Evolutionary conservation across 1,140 invertebrate species (phyloP).

Genomic region (Cotesia typhae): DNA sequence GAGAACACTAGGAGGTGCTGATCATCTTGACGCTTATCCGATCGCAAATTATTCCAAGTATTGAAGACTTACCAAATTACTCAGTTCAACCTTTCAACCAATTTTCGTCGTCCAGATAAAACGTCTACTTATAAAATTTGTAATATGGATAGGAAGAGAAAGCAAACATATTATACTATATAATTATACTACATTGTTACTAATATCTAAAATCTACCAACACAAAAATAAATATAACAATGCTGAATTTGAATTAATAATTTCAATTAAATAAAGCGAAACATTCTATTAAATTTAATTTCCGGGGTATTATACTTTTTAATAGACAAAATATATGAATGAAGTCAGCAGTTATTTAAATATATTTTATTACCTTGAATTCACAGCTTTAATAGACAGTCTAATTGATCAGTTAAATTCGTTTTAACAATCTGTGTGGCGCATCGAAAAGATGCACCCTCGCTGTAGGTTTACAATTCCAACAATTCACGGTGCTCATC

Average conservation of each 20-base stretch:
- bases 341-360: not conserved
- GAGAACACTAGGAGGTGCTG: slow-evolving; percentile 59
- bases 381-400: slow-evolving; percentile 21
- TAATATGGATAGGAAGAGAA: not conserved
- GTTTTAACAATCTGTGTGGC: slow-evolving; percentile 25
- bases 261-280: no score
- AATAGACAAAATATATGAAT: not conserved
- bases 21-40: slow-evolving; percentile 33
- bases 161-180: no score
- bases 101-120: not conserved
- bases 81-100: slow-evolving; percentile 18
- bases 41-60: slow-evolving; percentile 33
- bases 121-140: not conserved
- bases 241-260: not conserved
- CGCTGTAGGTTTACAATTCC: slow-evolving; percentile 26
- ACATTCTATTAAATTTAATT: not conserved
- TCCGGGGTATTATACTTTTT: not conserved
- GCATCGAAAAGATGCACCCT: slow-evolving; percentile 16
- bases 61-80: slow-evolving; percentile 16
- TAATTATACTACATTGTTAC: no score
- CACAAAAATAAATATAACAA: no score
- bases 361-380: not conserved
- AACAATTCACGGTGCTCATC: slow-evolving; percentile 34
- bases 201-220: no score
- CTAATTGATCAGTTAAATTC: slow-evolving; percentile 35